Base-by-base conservation (phyloP, 2,113 vertebrate species). In the Oenanthe melanoleuca region DNA sequence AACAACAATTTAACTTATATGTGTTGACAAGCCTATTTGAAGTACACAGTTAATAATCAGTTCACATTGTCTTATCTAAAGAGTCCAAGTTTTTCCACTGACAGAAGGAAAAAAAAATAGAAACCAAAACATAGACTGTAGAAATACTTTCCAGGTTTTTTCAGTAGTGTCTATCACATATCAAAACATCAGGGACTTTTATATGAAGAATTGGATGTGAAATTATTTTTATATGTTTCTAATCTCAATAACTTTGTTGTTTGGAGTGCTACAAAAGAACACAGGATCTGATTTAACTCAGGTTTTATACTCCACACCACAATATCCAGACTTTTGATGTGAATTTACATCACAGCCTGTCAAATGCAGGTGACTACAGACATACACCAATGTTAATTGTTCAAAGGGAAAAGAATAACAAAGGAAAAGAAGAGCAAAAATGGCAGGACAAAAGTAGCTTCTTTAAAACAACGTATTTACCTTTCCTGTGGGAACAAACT, bases 391-490 rank as follows among this genome's bases (percentile, higher is more conserved):
- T 34, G 63, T 45, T 82, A 94, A 91, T 77, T 87, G 34, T 42
- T 80, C n/a, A 20, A 8, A 47, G 18, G 5, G 25, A 89, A 85
- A 72, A 82, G 8, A 75, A 60, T 17, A 92, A 42, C 17, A 75
- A 89, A 67, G 20, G 14, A 75, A 93, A 40, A 6, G 28, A 53
- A 42, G 37, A 66, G 24, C 44, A 22, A 6, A 1, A 72, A 90
- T 9, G 69, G n/a, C 8, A 64, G 52, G 64, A 61, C 9, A 63
- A 75, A 87, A 61, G 21, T 15, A 59, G 8, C 12, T 88, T 45
- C 29, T 80, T 80, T 73, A 61, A 82, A 90, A 33, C 13, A 86
- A n/a, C 14, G 26, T 80, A 31, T 90, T 95, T 96, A 79, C 57
- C 15, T 88, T 66, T 75, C 26, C 42, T 92, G 33, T n/a, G 40